Percentiles rank a stretch among this genome's conserved stretches.
Conservation (phyloP, 1,140 invertebrate genomes). For the Nephila pilipes region DNA sequence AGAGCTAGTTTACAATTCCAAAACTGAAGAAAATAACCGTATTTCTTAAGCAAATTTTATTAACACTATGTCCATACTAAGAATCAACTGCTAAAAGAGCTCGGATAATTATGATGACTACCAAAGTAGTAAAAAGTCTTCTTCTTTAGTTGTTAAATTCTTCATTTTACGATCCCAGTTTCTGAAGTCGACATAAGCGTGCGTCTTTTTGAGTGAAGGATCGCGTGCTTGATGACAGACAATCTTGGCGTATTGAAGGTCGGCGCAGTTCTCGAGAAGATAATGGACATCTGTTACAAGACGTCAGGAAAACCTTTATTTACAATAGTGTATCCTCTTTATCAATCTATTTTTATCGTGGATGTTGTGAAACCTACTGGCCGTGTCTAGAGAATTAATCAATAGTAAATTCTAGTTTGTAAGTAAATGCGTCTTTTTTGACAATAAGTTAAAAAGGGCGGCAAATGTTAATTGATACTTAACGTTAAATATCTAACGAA, state of each 20-base stretch:
- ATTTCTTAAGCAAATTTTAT: no score
- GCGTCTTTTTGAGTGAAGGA: neutral
- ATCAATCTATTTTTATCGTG: neutral
- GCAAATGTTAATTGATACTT: no score
- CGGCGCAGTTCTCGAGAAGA: neutral
- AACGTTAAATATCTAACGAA: no score
- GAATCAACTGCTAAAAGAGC: neutral
- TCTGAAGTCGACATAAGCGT: constrained; percentile 2
- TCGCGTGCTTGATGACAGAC: constrained; percentile 8
- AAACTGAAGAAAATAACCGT: no score
- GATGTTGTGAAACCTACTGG: no score
- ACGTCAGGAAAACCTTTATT: neutral
- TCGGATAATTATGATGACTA: constrained; percentile 7
- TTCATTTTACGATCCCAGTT: neutral
- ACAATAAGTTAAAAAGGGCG: no score
- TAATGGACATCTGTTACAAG: constrained; percentile 10
- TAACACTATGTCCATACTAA: no score
- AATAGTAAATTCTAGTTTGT: no score
- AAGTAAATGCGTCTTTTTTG: no score
- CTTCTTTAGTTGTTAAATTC: neutral
- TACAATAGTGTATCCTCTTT: neutral
- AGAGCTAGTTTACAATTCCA: no score
- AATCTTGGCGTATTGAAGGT: neutral
- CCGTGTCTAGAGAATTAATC: no score
- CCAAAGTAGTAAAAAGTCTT: neutral